Conservation (phyloP, 2,113 vertebrate genomes). For the Nothocercus julius region DNA sequence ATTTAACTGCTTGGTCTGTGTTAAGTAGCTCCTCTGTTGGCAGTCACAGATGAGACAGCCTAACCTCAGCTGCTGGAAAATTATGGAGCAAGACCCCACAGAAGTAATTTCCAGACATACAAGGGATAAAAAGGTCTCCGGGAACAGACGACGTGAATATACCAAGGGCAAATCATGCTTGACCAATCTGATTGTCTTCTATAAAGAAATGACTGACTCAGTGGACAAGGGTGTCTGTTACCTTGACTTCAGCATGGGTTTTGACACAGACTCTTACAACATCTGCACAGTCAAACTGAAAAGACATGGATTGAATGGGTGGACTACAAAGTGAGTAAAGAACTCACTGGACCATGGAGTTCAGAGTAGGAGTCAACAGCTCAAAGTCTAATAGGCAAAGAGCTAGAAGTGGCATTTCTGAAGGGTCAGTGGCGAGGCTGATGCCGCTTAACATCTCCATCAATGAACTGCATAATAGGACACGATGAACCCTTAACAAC, state of each 20-base stretch:
- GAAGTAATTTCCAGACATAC: not conserved
- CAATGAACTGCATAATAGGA: not conserved
- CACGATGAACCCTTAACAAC: not conserved
- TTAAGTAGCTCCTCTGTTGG: not conserved
- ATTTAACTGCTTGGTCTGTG: not conserved
- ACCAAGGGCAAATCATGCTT: not conserved
- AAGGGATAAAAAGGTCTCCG: not conserved
- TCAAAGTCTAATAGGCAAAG: not conserved
- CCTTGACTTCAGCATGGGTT: not conserved
- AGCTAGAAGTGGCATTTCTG: not conserved
- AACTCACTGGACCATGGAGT: not conserved
- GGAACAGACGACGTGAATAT: not conserved
- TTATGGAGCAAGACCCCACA: not conserved
- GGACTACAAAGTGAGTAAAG: not conserved
- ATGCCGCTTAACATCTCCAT: not conserved
- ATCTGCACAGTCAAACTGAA: not conserved
- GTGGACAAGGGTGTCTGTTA: not conserved
- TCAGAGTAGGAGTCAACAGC: not conserved
- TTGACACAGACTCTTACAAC: not conserved
- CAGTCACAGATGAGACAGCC: not conserved
- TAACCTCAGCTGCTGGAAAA: not conserved
- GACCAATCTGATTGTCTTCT: not conserved
- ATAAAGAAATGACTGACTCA: not conserved
- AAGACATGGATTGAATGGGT: rapidly evolving
- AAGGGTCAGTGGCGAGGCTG: not conserved